phyloP scores from a whole-genome alignment of 23 tunicate genomes.

The Styela clava region DNA sequence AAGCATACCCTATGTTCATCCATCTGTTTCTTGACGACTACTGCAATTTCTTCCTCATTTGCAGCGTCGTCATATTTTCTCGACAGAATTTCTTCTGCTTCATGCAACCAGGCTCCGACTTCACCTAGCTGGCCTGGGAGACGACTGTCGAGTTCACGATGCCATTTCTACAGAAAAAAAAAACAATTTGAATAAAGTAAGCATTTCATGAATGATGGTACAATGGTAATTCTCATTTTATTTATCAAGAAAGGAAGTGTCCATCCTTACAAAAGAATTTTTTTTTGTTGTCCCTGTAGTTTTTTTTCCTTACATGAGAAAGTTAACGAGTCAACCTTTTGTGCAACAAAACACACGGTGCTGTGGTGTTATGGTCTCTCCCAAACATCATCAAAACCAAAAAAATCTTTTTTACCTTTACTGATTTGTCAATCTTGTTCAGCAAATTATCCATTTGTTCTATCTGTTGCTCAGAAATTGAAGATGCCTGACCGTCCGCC shows the following conservation, averaged over 20 bases:
- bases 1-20: conserved; percentile 51
- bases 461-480: conserved; percentile 48
- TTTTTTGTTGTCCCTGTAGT: too few relatives aligned
- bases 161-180: conserved; percentile 67
- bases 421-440: conserved; percentile 30
- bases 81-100: conserved; percentile 55
- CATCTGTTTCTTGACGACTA: conserved; percentile 38
- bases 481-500: conserved; percentile 34
- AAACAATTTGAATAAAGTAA: neutral
- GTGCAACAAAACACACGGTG: too few relatives aligned
- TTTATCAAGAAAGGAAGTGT: too few relatives aligned
- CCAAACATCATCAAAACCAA: too few relatives aligned
- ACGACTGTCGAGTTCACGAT: conserved; percentile 71
- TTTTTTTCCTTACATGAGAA: too few relatives aligned
- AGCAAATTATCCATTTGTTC: conserved; percentile 31
- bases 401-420: conserved; percentile 22
- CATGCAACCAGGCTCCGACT: conserved; percentile 72
- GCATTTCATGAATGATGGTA: too few relatives aligned
- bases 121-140: conserved; percentile 89
- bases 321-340: too few relatives aligned
- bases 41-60: conserved; percentile 46
- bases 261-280: too few relatives aligned
- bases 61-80: conserved; percentile 23
- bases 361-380: too few relatives aligned
- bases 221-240: too few relatives aligned